phyloP scores from a whole-genome alignment of 2,888 invertebrate species.

The Patella caerulea region DNA sequence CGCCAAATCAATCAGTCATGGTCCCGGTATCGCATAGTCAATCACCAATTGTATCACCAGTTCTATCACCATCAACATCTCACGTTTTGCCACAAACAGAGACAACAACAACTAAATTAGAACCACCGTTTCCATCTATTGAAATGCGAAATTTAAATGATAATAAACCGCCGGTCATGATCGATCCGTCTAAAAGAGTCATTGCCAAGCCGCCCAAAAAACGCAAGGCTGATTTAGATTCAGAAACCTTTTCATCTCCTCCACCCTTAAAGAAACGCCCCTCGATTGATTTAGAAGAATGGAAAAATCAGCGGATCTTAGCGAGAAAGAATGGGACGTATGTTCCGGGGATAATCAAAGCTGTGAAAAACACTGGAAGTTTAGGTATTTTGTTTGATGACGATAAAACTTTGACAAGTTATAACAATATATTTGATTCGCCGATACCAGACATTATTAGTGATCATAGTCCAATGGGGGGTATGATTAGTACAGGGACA shows the following conservation, averaged over 20 bases:
- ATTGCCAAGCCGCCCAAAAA: conserved; percentile 90
- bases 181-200: conserved; percentile 37
- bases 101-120: not conserved
- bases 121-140: not conserved
- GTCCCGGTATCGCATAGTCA: not conserved
- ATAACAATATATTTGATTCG: conserved; percentile 79
- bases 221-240: conserved; percentile 76
- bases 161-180: conserved; percentile 38
- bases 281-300: conserved; percentile 87
- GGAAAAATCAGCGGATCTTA: conserved; percentile 92
- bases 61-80: not conserved
- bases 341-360: conserved; percentile 85
- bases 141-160: conserved; percentile 16
- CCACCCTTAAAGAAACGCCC: conserved; percentile 42
- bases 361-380: conserved; percentile 73
- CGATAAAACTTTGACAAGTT: conserved; percentile 80
- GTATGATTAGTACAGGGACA: conserved; percentile 83
- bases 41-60: not conserved
- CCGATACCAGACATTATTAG: conserved; percentile 90
- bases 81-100: not conserved
- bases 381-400: conserved; percentile 88
- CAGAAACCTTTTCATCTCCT: conserved; percentile 34
- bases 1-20: not conserved
- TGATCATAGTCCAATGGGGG: conserved; percentile 88
- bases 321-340: conserved; percentile 88